Conservation (phyloP, 2,888 invertebrate genomes). For the Mayetiola destructor region DNA sequence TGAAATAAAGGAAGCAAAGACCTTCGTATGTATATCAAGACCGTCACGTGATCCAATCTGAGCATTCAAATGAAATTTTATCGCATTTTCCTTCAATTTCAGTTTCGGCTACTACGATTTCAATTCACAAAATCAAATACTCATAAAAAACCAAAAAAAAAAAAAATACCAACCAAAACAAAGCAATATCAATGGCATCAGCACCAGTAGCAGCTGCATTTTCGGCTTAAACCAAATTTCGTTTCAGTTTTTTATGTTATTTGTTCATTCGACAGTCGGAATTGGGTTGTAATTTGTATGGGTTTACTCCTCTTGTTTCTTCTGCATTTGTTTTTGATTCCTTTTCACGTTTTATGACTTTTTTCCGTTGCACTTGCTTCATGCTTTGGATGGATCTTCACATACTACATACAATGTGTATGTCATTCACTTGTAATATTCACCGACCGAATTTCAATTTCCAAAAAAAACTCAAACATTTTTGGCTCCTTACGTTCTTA, state of each 20-base stretch:
- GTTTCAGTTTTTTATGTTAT: no score
- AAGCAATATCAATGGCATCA: background rate
- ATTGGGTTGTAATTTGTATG: slow-evolving; percentile 3
- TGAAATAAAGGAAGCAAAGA: background rate
- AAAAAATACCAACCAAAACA: background rate
- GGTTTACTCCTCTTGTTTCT: background rate
- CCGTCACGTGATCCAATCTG: background rate
- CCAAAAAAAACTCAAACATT: background rate
- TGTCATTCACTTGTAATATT: background rate
- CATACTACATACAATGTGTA: background rate
- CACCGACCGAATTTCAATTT: background rate
- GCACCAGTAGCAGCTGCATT: slow-evolving; percentile 4
- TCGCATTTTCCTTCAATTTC: slow-evolving; percentile 1
- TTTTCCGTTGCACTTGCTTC: background rate
- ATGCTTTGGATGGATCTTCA: background rate
- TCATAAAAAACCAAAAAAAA: no score
- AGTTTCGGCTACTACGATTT: no score
- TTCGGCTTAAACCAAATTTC: no score
- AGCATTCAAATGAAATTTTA: slow-evolving; percentile 8
- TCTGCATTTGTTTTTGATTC: background rate
- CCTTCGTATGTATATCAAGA: background rate
- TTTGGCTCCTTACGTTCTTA: background rate
- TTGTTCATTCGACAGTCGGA: slow-evolving; percentile 9
- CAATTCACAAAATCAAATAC: no score
- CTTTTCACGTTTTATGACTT: no score